Conservation (phyloP, 2,797 vertebrate species). For the Anisognathus igniventris region DNA sequence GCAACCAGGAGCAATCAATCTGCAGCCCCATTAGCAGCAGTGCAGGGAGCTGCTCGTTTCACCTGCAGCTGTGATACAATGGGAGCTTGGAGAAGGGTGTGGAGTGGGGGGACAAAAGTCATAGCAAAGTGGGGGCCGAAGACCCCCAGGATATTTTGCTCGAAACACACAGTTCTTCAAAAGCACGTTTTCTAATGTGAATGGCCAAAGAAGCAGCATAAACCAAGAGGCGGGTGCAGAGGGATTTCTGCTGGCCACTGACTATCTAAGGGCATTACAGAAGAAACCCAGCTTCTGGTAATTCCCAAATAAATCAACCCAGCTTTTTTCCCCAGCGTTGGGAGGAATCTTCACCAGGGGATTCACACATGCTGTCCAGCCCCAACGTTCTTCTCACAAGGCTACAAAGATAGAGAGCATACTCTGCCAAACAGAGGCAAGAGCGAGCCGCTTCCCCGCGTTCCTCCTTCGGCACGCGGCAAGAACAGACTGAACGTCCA, state of each 20-base stretch:
- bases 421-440: background rate
- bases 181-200: background rate
- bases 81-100: background rate
- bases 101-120: background rate
- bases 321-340: background rate
- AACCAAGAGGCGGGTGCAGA: background rate
- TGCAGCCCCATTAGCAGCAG: background rate
- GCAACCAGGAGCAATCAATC: conserved; percentile 50
- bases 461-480: fast-evolving
- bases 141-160: background rate
- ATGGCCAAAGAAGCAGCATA: background rate
- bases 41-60: background rate
- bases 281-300: background rate
- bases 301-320: background rate
- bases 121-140: background rate
- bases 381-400: background rate
- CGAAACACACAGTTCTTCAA: background rate
- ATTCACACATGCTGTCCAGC: background rate
- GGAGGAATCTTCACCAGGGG: background rate
- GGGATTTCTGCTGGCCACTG: background rate
- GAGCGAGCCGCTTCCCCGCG: background rate
- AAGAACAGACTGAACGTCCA: background rate
- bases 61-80: background rate
- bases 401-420: background rate
- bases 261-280: background rate